Percentiles rank a stretch among this genome's conserved stretches.
phyloP scores from a whole-genome alignment of 2,888 invertebrate species.

The Dusona sp. region DNA sequence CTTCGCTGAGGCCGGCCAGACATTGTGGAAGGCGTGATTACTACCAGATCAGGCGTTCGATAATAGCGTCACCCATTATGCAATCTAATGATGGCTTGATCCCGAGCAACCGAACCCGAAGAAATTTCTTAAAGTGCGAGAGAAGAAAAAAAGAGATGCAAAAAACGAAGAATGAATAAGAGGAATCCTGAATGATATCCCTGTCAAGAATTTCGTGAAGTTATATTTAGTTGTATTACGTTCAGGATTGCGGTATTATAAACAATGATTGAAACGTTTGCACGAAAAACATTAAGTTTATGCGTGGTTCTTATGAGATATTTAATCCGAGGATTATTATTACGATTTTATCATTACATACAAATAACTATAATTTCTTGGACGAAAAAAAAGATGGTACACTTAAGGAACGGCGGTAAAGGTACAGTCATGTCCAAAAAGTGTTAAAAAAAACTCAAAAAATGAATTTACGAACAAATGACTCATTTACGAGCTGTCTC shows the following conservation, averaged over 20 bases:
- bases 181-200: constrained; percentile 49
- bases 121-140: neutral
- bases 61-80: too few relatives aligned
- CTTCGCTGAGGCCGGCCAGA: too few relatives aligned
- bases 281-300: neutral
- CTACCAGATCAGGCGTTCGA: too few relatives aligned
- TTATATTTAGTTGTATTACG: constrained; percentile 46
- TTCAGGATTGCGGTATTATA: constrained; percentile 18
- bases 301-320: constrained; percentile 6
- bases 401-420: neutral
- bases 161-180: constrained; percentile 31
- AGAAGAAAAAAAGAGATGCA: neutral
- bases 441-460: neutral
- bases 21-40: too few relatives aligned
- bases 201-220: constrained; percentile 45
- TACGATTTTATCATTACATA: constrained; percentile 22
- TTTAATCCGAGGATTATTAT: constrained; percentile 45
- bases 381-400: constrained; percentile 16
- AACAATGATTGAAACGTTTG: constrained; percentile 43
- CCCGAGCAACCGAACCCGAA: too few relatives aligned
- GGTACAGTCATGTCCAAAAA: neutral
- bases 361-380: constrained; percentile 45
- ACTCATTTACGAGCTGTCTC: too few relatives aligned
- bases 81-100: too few relatives aligned
- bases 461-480: neutral